A percentile compares a stretch with the other conserved stretches of the same genome.
phyloP scores from a whole-genome alignment of 2,888 invertebrate genomes.

The Cancer borealis region DNA sequence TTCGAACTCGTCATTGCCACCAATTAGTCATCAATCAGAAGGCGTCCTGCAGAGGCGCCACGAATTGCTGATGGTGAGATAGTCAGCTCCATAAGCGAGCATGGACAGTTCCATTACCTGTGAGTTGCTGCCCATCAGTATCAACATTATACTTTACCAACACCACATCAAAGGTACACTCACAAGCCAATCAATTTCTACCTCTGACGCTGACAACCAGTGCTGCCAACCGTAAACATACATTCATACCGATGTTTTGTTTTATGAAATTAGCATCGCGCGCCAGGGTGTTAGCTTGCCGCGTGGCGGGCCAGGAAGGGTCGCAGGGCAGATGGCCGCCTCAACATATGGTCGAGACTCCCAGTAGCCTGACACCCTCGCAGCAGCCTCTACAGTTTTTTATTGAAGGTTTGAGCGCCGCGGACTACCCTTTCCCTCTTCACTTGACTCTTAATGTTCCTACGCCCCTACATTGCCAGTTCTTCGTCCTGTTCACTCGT shows the following conservation, averaged over 20 bases:
- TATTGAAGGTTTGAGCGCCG: neutral
- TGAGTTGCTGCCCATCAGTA: neutral
- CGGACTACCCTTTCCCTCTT: neutral
- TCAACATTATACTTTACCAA: neutral
- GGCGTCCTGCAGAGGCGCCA: neutral
- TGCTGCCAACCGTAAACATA: neutral
- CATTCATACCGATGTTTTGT: neutral
- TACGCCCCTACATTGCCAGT: neutral
- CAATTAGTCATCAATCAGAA: slow-evolving; percentile 11
- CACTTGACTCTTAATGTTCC: neutral
- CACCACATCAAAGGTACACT: neutral
- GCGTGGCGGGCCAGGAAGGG: neutral
- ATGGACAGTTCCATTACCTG: neutral
- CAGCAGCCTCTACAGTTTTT: neutral
- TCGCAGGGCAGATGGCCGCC: neutral
- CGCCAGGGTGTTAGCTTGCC: neutral
- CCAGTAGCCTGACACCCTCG: slow-evolving; percentile 17
- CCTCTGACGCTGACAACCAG: neutral
- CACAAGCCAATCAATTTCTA: neutral
- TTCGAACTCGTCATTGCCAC: neutral
- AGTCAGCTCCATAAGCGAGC: neutral
- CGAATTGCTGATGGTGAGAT: neutral
- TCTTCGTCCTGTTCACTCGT: neutral
- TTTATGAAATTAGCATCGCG: slow-evolving; percentile 3
- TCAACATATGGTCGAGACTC: slow-evolving; percentile 26